Evolutionary conservation across 2,797 vertebrate genomes (phyloP), one percentile per base, ranked within the genome.

Genomic region (Labroides dimidiatus): DNA sequence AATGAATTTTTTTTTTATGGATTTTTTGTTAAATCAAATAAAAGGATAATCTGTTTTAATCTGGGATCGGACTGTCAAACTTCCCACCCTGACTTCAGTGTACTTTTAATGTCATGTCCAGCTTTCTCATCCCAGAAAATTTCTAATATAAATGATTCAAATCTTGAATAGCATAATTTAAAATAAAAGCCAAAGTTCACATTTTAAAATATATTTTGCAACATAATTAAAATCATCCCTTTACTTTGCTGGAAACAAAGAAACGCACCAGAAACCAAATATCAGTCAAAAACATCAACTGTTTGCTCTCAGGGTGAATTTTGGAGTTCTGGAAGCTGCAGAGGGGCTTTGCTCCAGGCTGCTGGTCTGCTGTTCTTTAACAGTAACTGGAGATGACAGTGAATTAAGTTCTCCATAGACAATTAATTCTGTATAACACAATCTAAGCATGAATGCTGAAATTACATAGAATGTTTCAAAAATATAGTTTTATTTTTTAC

Each of bases 361-460:
- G 10, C 51, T 20, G 15, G 60, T 39, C 6, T 21, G 10, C 17
- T 19, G 6, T 23, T 27, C 33, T 54, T 20, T 60, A 53, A 57
- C 19, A 39, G 20, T 24, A 12, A 61, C 24, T 13, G 30, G 39
- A 14, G 64, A 47, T 6, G 0, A 50, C 10, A 17, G 23, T 17
- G 17, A 54, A 37, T 42, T 24, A 20, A 24, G 39, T 64, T 65
- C 56, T 30, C 37, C 48, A 72, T 23, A 57, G 69, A 47, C 23
- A 63, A 9, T 49, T 4, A 44, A 17, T 53, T 17, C 30, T 33
- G 30, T 33, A 33, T 43, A 33, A 54, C 43, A 7, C 10, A 8
- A 37, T 19, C 20, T 10, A 4, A 66, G n/a, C 12, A 15, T 6
- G 11, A 12, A 24, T 42, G 21, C 58, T 33, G 30, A 27, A 27